Evolutionary conservation across 2,113 vertebrate genomes (phyloP).

Genomic region (Semnopithecus entellus): DNA sequence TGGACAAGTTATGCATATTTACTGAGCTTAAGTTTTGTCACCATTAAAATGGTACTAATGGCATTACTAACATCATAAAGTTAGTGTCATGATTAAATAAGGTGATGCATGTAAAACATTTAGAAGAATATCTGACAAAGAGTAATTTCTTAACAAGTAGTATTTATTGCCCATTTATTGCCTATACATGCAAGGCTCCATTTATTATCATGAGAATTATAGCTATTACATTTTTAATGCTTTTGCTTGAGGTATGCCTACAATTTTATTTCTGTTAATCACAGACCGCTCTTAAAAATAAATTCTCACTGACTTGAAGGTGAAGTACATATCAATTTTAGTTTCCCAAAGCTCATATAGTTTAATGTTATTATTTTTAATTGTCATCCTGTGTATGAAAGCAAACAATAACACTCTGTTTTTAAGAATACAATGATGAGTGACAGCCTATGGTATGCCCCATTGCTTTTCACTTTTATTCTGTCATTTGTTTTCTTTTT

Average conservation of each 20-base stretch:
- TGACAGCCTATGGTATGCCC: neutral
- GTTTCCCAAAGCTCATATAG: neutral
- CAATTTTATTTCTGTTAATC: conserved; percentile 39
- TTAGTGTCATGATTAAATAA: neutral
- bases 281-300: neutral
- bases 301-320: neutral
- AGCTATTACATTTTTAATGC: conserved; percentile 28
- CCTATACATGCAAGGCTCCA: neutral
- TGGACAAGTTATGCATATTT: neutral
- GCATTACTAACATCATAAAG: neutral
- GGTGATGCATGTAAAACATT: neutral
- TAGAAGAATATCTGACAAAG: neutral
- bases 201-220: conserved; percentile 28
- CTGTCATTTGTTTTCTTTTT: neutral
- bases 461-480: neutral
- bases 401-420: neutral
- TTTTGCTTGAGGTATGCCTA: neutral
- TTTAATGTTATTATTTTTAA: neutral
- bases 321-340: neutral
- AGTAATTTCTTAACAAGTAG: neutral
- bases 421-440: neutral
- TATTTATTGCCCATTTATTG: neutral
- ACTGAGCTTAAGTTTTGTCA: neutral
- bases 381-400: neutral
- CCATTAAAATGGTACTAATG: neutral